phyloP scores from a whole-genome alignment of 2,888 invertebrate species.

The Apamea anceps region DNA sequence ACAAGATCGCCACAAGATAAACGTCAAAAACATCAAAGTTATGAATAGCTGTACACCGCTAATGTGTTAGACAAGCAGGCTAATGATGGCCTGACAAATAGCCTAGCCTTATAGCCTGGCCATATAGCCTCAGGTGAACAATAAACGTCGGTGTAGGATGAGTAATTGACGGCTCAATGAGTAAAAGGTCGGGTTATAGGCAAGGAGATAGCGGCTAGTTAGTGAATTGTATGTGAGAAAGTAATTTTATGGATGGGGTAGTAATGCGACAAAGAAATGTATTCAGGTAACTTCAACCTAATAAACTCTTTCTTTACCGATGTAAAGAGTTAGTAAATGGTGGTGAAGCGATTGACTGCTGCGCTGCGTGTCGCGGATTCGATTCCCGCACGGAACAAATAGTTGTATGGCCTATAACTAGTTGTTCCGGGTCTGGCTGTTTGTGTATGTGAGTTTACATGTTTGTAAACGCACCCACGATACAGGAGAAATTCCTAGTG shows the following conservation, averaged over 20 bases:
- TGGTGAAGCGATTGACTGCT: too few relatives aligned
- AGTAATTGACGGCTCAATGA: slow-evolving; percentile 54
- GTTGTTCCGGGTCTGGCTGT: too few relatives aligned
- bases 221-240: background rate
- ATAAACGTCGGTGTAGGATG: slow-evolving; percentile 35
- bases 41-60: slow-evolving; percentile 21
- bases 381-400: too few relatives aligned
- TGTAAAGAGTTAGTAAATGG: too few relatives aligned
- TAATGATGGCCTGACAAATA: slow-evolving; percentile 44
- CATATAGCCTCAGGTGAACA: slow-evolving; percentile 31
- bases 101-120: slow-evolving; percentile 14
- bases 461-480: too few relatives aligned
- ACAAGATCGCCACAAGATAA: slow-evolving; percentile 25
- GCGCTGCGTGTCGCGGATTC: too few relatives aligned
- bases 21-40: slow-evolving; percentile 12
- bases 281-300: background rate
- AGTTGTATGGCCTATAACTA: too few relatives aligned
- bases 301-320: background rate
- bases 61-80: slow-evolving; percentile 38
- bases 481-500: too few relatives aligned
- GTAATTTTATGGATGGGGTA: background rate
- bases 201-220: slow-evolving; percentile 5
- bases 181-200: slow-evolving; percentile 42
- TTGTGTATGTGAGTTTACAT: too few relatives aligned
- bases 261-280: background rate